phyloP scores from a whole-genome alignment of 2,113 vertebrate species.

The Chinchilla lanigera region DNA sequence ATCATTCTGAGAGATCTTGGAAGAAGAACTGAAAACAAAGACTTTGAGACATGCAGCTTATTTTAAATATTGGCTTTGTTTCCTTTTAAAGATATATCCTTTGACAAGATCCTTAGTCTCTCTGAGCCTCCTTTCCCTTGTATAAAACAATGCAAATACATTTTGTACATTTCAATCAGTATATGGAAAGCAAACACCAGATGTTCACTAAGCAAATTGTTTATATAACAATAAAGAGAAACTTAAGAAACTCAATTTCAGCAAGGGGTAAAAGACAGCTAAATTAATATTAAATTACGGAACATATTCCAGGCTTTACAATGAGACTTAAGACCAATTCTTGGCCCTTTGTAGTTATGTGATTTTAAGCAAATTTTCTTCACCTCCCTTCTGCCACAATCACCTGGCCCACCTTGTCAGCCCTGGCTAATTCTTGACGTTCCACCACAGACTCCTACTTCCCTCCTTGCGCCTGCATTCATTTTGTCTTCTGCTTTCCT shows the following conservation, averaged over 20 bases:
- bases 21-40: not conserved
- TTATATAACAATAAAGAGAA: not conserved
- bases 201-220: not conserved
- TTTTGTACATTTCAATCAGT: not conserved
- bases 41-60: not conserved
- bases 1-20: not conserved
- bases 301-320: not conserved
- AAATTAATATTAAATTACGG: not conserved
- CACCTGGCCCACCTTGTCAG: not conserved
- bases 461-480: not conserved
- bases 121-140: not conserved
- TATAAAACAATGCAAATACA: not conserved
- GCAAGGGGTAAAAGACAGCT: not conserved
- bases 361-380: not conserved
- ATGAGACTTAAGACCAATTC: not conserved
- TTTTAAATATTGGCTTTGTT: constrained; percentile 33
- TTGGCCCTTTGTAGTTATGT: not conserved
- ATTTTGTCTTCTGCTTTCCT: not conserved
- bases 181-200: not conserved
- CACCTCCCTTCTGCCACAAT: not conserved
- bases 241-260: not conserved
- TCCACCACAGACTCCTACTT: not conserved
- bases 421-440: not conserved
- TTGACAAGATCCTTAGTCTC: not conserved
- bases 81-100: not conserved